Evolutionary conservation across 2,113 vertebrate genomes (phyloP), one percentile per base, ranked within the genome.

Genomic region (Donacobius atricapilla): DNA sequence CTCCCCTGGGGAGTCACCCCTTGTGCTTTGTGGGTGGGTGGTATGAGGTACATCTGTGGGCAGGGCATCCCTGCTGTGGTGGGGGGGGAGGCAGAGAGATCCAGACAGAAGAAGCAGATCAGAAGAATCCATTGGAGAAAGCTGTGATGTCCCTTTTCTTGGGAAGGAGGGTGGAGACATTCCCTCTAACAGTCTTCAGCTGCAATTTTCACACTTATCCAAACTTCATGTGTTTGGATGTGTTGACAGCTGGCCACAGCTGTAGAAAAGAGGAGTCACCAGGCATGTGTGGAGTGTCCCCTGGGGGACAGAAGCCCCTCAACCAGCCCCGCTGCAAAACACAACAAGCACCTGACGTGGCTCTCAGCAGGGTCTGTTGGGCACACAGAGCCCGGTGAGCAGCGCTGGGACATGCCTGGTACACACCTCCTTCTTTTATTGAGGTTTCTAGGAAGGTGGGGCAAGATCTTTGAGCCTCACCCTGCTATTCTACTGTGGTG

Each of bases 331-430:
- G 3, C 66, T 54, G 47, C 51, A 42, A 23, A 53, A 12, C 2
- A 3, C 1, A 1, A 6, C 12, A 12, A 44, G 50, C 30, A 45
- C 33, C 54, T 6, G 6, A 2, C 0, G 1, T 47, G 75, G 47
- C 25, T 79, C 2, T 0, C 37, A 28, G 42, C 4, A 3, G 89
- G 15, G 37, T 50, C 14, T 13, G 33, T 5, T 56, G 77, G 68
- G 21, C 45, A 17, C 11, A 13, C 22, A 44, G 66, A 73, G 61
- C 28, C 33, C 1, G 0, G 0, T 0, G 1, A 61, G 45, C n/a
- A 19, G 54, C 40, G 83, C 61, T 82, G 65, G 25, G 73, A 25
- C 92, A 82, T 7, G 24, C 42, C 23, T 1, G 1, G 51, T 3
- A 22, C 70, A 44, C 61, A 25, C 66, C 53, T 44, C 27, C 47